Percentiles rank a stretch among this genome's conserved stretches.
Conservation (phyloP, 2,797 vertebrate species). For the Sebastes miniatus region DNA sequence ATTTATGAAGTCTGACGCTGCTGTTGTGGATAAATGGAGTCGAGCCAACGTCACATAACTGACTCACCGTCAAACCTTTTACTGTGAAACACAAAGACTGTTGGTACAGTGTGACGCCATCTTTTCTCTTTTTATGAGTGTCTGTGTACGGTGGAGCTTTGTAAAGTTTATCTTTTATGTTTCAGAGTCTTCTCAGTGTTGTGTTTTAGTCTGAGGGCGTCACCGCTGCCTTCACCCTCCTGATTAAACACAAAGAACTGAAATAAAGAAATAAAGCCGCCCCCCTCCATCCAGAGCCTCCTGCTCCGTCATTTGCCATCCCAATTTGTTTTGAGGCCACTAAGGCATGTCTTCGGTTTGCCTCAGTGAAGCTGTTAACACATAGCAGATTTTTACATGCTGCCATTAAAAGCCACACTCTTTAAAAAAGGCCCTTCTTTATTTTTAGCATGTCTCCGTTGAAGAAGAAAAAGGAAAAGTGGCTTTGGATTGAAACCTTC, state of each 20-base stretch:
- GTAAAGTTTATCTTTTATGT: constrained; percentile 11
- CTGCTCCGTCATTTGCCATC: constrained; percentile 75
- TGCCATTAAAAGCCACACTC: constrained; percentile 85
- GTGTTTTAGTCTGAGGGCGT: constrained; percentile 23
- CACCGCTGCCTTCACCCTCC: constrained; percentile 6
- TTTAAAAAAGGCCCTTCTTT: constrained; percentile 69
- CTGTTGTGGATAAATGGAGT: not conserved
- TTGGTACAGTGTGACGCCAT: not conserved
- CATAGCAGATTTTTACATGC: constrained; percentile 80
- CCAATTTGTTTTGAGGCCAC: constrained; percentile 79
- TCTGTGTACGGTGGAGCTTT: not conserved
- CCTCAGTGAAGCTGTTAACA: constrained; percentile 83
- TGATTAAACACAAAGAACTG: constrained; percentile 57
- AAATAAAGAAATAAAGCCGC: constrained; percentile 2
- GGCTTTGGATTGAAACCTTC: constrained; percentile 58
- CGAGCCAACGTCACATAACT: not conserved
- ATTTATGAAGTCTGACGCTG: not conserved
- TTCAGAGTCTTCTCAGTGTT: not conserved
- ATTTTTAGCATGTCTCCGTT: constrained; percentile 81
- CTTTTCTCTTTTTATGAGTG: not conserved
- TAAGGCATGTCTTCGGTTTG: constrained; percentile 76
- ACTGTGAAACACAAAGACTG: not conserved
- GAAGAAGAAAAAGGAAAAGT: constrained; percentile 56
- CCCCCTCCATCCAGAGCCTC: constrained; percentile 44
- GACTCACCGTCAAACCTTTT: not conserved